These are phyloP conservation scores for Picathartes gymnocephalus DNA, from an alignment of 2,113 vertebrate genomes.

Conservation along the genomic window DNA sequence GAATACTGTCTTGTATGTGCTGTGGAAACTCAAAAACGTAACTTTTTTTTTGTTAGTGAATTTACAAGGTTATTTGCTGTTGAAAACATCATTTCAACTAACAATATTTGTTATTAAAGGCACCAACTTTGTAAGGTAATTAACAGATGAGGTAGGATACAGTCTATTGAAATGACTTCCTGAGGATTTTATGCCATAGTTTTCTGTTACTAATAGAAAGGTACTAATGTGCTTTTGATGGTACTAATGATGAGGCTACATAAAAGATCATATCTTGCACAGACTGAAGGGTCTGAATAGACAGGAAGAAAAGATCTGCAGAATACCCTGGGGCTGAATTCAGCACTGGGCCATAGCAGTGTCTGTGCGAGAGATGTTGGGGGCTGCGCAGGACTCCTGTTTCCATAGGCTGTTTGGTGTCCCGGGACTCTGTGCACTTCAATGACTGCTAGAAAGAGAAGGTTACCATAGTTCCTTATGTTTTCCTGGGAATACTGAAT, in stretches of 20 bases:
- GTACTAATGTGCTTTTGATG: not conserved
- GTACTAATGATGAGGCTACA: not conserved
- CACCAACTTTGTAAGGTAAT: not conserved
- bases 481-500: not conserved
- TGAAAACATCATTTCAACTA: not conserved
- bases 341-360: not conserved
- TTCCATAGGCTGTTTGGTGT: fast-evolving
- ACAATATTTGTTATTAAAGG: not conserved
- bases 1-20: not conserved
- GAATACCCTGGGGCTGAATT: not conserved
- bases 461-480: not conserved
- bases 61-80: not conserved
- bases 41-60: not conserved
- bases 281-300: not conserved
- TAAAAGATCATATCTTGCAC: not conserved
- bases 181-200: not conserved
- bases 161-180: not conserved
- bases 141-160: not conserved
- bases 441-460: not conserved
- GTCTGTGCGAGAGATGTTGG: fast-evolving
- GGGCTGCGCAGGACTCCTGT: not conserved
- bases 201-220: not conserved
- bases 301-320: not conserved
- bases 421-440: not conserved
- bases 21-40: not conserved